phyloP scores from a whole-genome alignment of 1,140 invertebrate species.

The Atopsyche davidsoni region DNA sequence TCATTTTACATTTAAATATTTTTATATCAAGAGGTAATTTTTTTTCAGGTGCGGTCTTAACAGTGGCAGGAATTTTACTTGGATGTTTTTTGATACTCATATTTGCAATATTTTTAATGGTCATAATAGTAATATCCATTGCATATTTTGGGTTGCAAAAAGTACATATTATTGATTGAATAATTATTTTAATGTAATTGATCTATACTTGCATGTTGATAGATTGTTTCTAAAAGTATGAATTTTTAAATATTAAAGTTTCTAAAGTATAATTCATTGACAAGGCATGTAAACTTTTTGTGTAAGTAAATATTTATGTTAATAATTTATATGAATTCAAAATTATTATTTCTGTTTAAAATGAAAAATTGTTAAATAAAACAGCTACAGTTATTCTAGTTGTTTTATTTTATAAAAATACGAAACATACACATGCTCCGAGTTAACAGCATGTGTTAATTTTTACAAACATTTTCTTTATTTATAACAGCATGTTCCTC shows the following conservation, averaged over 20 bases:
- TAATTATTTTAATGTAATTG: neutral
- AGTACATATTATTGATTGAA: slow-evolving; percentile 5
- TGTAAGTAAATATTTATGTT: too few species aligned
- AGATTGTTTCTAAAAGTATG: neutral
- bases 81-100: slow-evolving; percentile 11
- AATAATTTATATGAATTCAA: too few species aligned
- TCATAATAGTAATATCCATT: slow-evolving; percentile 7
- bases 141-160: slow-evolving; percentile 12
- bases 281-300: too few species aligned
- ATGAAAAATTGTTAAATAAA: too few species aligned
- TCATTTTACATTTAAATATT: too few species aligned
- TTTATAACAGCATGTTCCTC: slow-evolving; percentile 4
- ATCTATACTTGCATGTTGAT: neutral
- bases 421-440: too few species aligned
- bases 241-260: too few species aligned
- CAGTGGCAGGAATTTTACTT: slow-evolving; percentile 13
- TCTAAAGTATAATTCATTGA: too few species aligned
- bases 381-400: too few species aligned
- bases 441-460: slow-evolving; percentile 4
- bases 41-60: slow-evolving; percentile 20
- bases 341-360: too few species aligned
- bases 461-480: slow-evolving; percentile 19
- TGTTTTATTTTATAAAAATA: too few species aligned
- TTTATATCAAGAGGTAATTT: too few species aligned
- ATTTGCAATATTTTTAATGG: slow-evolving; percentile 9